phyloP scores from a whole-genome alignment of 2,797 vertebrate genomes.

The Eremophila alpestris region DNA sequence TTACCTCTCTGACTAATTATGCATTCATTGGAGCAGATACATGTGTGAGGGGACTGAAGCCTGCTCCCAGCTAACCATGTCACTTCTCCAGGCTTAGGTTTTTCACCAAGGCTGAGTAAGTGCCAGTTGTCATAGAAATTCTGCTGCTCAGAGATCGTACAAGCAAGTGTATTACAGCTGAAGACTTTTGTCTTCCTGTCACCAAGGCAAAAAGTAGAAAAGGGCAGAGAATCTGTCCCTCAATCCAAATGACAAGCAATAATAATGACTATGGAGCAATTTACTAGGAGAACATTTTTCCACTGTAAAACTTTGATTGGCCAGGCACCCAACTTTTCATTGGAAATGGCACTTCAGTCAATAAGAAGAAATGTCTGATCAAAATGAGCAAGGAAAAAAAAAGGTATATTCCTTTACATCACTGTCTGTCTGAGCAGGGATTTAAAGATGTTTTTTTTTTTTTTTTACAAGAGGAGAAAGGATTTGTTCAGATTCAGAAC shows the following conservation, averaged over 20 bases:
- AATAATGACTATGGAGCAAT: neutral
- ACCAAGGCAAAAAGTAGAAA: neutral
- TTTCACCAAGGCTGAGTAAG: neutral
- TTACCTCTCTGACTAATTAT: neutral
- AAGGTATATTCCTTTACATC: neutral
- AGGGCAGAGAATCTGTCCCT: neutral
- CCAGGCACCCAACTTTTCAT: neutral
- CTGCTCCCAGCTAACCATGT: neutral
- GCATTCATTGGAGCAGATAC: neutral
- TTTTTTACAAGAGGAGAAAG: neutral
- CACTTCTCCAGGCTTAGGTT: neutral
- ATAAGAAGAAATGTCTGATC: neutral
- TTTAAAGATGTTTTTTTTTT: neutral
- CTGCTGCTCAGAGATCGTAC: neutral
- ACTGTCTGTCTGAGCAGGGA: neutral
- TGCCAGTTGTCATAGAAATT: neutral
- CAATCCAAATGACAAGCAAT: neutral
- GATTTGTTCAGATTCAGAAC: neutral
- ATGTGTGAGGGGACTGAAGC: neutral
- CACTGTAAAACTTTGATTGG: neutral
- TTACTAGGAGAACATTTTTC: neutral
- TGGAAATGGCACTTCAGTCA: neutral
- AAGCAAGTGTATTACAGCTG: neutral
- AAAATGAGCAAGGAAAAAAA: neutral
- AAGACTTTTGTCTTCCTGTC: neutral